Percentiles rank a stretch among this genome's conserved stretches.
Conservation (phyloP, 2,797 vertebrate genomes). For the Ceryle rudis region DNA sequence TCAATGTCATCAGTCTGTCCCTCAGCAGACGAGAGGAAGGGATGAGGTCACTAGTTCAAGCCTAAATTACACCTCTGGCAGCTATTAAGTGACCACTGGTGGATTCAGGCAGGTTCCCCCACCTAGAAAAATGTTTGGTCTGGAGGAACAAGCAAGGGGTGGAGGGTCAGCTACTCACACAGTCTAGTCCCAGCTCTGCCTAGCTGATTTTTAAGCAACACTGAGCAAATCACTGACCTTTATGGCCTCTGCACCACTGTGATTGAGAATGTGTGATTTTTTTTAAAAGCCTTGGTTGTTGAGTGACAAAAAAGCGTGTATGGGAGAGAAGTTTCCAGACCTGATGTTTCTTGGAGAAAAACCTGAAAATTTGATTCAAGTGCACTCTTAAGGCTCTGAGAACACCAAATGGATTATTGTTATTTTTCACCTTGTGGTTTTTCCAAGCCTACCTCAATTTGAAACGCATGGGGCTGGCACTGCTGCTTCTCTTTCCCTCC, state of each 20-base stretch:
- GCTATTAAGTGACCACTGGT: not conserved
- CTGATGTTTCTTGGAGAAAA: conserved; percentile 8
- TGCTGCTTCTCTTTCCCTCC: conserved; percentile 9
- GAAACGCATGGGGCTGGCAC: not conserved
- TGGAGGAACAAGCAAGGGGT: not conserved
- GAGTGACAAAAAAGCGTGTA: not conserved
- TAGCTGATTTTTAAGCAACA: conserved; percentile 28
- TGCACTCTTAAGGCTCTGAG: not conserved
- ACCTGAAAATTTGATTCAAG: conserved; percentile 6
- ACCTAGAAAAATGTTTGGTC: conserved; percentile 1
- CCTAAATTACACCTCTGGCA: not conserved
- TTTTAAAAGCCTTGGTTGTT: conserved; percentile 20
- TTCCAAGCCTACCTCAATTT: conserved; percentile 8
- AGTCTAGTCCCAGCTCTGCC: not conserved
- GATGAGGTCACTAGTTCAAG: conserved; percentile 22
- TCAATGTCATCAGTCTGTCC: not conserved
- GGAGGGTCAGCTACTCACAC: not conserved
- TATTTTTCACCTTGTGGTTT: conserved; percentile 53
- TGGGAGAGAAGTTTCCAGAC: not conserved
- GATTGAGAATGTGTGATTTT: not conserved
- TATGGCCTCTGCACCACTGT: not conserved
- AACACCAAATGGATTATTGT: conserved; percentile 6
- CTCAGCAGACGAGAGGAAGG: not conserved
- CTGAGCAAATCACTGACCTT: conserved; percentile 4
- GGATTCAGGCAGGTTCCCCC: not conserved